These are phyloP conservation scores for Leptodactylus fallax DNA, from an alignment of 2,797 vertebrate genomes.

Conservation along the genomic window DNA sequence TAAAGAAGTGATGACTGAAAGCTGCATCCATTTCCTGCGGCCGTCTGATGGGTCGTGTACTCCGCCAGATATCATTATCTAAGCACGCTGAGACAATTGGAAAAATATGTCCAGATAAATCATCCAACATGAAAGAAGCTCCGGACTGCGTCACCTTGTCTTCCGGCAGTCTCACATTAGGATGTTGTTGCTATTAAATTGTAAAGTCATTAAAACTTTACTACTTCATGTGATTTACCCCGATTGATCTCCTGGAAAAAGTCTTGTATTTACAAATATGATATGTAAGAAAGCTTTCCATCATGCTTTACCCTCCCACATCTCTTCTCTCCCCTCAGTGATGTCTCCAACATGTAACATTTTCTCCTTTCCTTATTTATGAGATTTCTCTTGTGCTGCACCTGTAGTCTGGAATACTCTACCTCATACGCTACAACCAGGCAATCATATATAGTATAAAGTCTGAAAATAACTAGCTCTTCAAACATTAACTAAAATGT, in stretches of 20 bases:
- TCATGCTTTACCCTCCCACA: not conserved
- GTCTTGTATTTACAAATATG: not conserved
- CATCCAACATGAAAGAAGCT: conserved; percentile 1
- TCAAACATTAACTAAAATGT: too few species aligned
- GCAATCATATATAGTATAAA: too few species aligned
- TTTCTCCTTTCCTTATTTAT: too few species aligned
- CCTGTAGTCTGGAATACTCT: too few species aligned
- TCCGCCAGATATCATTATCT: conserved; percentile 65
- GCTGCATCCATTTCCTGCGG: conserved; percentile 67
- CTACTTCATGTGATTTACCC: not conserved
- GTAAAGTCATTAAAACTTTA: not conserved
- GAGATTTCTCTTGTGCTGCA: too few species aligned
- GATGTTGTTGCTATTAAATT: not conserved
- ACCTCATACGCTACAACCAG: not conserved
- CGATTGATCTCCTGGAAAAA: not conserved
- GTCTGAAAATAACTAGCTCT: too few species aligned
- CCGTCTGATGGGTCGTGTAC: conserved; percentile 64
- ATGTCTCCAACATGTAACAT: not conserved
- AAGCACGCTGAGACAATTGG: conserved; percentile 23
- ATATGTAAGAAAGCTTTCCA: not conserved
- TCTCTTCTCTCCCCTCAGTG: not conserved
- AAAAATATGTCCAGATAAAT: conserved; percentile 26
- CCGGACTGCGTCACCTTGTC: not conserved
- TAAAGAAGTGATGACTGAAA: conserved; percentile 63
- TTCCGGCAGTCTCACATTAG: not conserved